A percentile compares a stretch with the other conserved stretches of the same genome.
These are phyloP conservation scores for Dasysyrphus albostriatus DNA, from an alignment of 2,888 invertebrate genomes.

Conservation along the genomic window DNA sequence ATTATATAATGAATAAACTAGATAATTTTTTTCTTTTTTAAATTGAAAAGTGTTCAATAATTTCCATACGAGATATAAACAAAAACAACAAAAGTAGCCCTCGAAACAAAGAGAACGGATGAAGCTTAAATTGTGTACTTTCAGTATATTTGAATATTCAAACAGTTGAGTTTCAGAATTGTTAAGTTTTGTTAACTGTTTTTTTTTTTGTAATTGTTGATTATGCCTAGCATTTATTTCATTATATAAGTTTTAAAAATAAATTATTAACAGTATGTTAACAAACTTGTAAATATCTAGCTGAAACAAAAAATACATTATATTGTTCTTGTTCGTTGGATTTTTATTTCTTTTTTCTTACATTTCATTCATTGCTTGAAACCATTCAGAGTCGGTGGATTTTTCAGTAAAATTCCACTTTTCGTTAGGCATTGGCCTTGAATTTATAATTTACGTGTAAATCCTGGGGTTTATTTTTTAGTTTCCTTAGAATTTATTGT, in stretches of 20 bases:
- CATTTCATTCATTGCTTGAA: background rate
- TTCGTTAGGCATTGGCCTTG: background rate
- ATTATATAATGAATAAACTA: conserved; percentile 21
- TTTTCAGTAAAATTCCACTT: background rate
- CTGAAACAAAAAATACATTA: conserved; percentile 63
- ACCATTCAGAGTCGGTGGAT: background rate
- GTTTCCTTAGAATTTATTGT: background rate
- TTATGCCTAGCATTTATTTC: conserved; percentile 72
- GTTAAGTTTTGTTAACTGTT: conserved; percentile 43
- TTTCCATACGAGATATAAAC: conserved; percentile 6
- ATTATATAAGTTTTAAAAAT: conserved; percentile 44
- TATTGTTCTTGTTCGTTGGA: conserved; percentile 54
- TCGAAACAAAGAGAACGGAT: background rate
- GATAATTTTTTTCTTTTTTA: conserved; percentile 35
- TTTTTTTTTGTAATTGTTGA: conserved; percentile 48
- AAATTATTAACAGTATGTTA: conserved; percentile 53
- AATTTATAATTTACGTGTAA: no score
- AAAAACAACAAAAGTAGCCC: background rate
- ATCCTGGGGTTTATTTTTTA: background rate
- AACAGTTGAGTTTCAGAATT: conserved; percentile 36
- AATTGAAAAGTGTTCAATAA: conserved; percentile 55
- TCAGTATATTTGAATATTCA: background rate
- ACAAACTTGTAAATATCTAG: conserved; percentile 54
- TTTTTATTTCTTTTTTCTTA: conserved; percentile 14
- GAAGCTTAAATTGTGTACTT: background rate